Evolutionary conservation across 1,140 invertebrate species (phyloP).

Genomic region (Ceratina calcarata): DNA sequence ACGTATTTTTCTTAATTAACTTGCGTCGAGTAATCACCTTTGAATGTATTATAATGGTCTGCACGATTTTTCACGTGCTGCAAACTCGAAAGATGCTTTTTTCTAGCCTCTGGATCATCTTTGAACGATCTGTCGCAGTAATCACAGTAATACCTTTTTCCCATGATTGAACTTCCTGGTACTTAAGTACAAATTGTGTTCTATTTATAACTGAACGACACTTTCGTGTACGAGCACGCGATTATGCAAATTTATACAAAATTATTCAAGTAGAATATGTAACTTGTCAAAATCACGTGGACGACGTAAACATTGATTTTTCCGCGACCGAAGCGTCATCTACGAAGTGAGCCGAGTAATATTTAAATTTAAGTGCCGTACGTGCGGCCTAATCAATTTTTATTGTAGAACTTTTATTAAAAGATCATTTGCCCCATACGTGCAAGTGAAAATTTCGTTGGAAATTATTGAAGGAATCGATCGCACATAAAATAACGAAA

Average conservation of each 20-base stretch:
- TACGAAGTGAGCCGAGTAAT: not conserved
- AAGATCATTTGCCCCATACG: no score
- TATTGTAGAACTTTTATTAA: not conserved
- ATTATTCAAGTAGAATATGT: not conserved
- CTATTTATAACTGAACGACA: not conserved
- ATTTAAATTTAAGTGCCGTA: not conserved
- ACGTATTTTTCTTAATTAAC: not conserved
- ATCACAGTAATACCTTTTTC: conserved; percentile 85
- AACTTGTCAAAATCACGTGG: not conserved
- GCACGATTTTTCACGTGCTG: conserved; percentile 83
- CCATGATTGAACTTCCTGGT: conserved; percentile 71
- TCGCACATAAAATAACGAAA: not conserved
- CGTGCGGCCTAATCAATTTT: not conserved
- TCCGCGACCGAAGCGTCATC: conserved; percentile 8
- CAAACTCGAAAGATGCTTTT: conserved; percentile 84
- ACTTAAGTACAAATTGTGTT: no score
- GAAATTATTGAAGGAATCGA: not conserved
- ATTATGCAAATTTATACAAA: not conserved
- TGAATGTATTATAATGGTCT: conserved; percentile 83
- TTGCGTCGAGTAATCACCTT: conserved; percentile 78
- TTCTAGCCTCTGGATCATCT: conserved; percentile 82
- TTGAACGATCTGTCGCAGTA: conserved; percentile 87
- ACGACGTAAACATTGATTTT: not conserved
- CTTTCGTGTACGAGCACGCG: not conserved
- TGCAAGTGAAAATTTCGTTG: not conserved